Percentiles rank a stretch among this genome's conserved stretches.
phyloP scores from a whole-genome alignment of 2,888 invertebrate species.

The Meteorus colon region DNA sequence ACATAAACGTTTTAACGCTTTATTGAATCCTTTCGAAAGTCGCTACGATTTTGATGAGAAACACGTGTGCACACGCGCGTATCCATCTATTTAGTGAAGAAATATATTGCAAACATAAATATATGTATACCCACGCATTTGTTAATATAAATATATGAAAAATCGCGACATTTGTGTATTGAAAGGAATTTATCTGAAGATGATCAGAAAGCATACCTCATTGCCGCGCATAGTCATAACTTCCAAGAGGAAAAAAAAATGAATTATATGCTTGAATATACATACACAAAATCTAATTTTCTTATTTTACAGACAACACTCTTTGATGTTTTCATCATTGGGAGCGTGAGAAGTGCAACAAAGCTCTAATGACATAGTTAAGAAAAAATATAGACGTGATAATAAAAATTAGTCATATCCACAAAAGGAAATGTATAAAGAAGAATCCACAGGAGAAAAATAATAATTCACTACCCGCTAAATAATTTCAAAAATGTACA shows the following conservation, averaged over 20 bases:
- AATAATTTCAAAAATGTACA: slow-evolving; percentile 2
- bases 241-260: neutral
- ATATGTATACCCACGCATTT: neutral
- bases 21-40: slow-evolving; percentile 23
- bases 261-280: neutral
- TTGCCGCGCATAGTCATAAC: neutral
- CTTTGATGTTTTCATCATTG: neutral
- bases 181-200: slow-evolving; percentile 5
- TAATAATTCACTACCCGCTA: neutral
- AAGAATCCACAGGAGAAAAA: neutral
- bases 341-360: neutral
- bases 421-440: neutral
- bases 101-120: neutral
- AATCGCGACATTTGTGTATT: slow-evolving; percentile 1
- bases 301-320: neutral
- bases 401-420: neutral
- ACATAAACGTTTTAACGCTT: slow-evolving; percentile 22
- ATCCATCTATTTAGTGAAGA: neutral
- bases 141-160: neutral
- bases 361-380: neutral
- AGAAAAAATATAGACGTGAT: neutral
- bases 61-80: neutral
- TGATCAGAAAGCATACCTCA: neutral
- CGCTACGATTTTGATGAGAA: slow-evolving; percentile 9
- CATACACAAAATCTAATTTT: neutral